Percentiles rank a stretch among this genome's conserved stretches.
Conservation (phyloP, 2,113 vertebrate genomes). For the Rhadina sibilatrix region DNA sequence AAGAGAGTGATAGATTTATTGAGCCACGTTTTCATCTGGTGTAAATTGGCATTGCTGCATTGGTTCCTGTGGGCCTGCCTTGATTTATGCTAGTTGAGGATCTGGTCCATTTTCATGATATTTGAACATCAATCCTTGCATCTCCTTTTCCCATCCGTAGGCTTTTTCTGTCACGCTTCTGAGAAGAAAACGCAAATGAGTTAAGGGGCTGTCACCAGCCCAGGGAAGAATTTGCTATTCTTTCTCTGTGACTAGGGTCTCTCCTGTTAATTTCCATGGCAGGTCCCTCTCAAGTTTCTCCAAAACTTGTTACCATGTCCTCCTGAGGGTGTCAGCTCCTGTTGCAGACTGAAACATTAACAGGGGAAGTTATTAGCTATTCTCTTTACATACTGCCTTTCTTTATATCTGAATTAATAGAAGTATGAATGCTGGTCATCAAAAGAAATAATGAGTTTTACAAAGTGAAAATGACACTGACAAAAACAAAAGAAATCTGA, state of each 20-base stretch:
- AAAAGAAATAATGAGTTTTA: constrained; percentile 68
- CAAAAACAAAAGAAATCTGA: constrained; percentile 69
- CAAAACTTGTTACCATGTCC: constrained; percentile 14
- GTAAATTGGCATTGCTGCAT: neutral
- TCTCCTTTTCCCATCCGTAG: neutral
- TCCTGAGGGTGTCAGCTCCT: constrained; percentile 16
- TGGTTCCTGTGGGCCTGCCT: neutral
- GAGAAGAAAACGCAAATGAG: constrained; percentile 35
- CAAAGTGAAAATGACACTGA: constrained; percentile 68
- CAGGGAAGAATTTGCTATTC: neutral
- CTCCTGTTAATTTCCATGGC: constrained; percentile 16
- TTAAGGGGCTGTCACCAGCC: constrained; percentile 8
- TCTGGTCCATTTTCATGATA: constrained; percentile 12
- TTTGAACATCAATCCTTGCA: neutral
- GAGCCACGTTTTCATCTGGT: neutral
- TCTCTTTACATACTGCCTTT: constrained; percentile 56
- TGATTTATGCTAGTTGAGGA: constrained; percentile 5
- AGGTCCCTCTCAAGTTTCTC: constrained; percentile 24
- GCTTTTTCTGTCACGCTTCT: neutral
- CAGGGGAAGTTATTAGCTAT: constrained; percentile 51
- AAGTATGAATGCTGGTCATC: constrained; percentile 61
- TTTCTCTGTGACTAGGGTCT: neutral
- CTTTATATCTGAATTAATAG: constrained; percentile 69
- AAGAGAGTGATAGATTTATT: neutral
- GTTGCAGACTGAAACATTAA: constrained; percentile 43